Evolutionary conservation across 2,888 invertebrate species (phyloP).

Genomic region (Luperina nickerlii): DNA sequence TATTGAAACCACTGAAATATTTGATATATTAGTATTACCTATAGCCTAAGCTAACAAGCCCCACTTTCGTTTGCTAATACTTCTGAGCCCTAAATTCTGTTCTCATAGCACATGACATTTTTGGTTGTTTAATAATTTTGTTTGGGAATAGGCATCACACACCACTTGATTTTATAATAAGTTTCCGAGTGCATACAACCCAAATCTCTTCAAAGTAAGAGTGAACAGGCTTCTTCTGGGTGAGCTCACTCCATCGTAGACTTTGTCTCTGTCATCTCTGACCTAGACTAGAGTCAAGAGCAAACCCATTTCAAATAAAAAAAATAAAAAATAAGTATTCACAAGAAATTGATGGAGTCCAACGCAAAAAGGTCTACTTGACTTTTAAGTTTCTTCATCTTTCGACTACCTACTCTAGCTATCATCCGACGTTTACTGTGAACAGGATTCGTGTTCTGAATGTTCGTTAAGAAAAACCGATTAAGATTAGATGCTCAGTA

Average conservation of each 20-base stretch:
- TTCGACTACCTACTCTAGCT: not conserved
- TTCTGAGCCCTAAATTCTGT: not conserved
- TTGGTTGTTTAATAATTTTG: not conserved
- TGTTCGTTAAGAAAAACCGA: not conserved
- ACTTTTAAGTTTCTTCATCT: not conserved
- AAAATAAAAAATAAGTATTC: too few relatives aligned
- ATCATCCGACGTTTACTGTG: not conserved
- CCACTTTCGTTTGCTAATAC: conserved; percentile 18
- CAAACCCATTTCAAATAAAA: too few relatives aligned
- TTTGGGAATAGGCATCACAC: not conserved
- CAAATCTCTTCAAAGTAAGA: too few relatives aligned
- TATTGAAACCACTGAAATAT: conserved; percentile 31
- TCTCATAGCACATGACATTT: not conserved
- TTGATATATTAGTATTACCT: conserved; percentile 16
- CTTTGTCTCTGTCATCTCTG: too few relatives aligned
- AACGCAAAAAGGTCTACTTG: not conserved
- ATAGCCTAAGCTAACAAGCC: conserved; percentile 9
- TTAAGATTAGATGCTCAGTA: conserved; percentile 1
- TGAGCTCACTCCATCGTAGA: too few relatives aligned
- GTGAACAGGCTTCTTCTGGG: too few relatives aligned
- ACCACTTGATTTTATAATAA: not conserved
- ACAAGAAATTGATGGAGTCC: not conserved
- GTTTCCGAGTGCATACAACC: too few relatives aligned
- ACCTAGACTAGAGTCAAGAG: too few relatives aligned
- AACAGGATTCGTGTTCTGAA: not conserved